Conservation (phyloP, 2,888 invertebrate genomes). For the Agrotis exclamationis region DNA sequence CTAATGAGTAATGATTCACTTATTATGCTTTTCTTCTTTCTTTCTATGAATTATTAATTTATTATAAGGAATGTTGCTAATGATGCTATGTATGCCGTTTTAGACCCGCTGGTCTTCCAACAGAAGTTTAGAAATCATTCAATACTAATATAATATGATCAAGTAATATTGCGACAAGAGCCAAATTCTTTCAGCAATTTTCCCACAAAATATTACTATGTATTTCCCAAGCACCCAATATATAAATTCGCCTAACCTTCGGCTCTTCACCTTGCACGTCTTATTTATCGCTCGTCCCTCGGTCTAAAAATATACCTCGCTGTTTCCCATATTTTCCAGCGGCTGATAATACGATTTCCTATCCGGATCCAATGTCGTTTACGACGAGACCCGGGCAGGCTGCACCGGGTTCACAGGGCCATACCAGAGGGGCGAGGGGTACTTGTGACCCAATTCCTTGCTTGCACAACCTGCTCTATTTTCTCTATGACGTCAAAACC, state of each 20-base stretch:
- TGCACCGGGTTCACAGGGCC: constrained; percentile 60
- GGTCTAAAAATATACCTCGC: constrained; percentile 70
- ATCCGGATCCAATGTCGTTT: constrained; percentile 61
- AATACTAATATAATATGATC: not conserved
- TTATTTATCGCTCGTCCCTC: constrained; percentile 67
- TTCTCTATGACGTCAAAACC: constrained; percentile 87
- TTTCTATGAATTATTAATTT: too few relatives aligned
- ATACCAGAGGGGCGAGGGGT: constrained; percentile 72
- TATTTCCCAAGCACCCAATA: constrained; percentile 24
- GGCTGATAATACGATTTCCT: constrained; percentile 69
- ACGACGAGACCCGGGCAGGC: constrained; percentile 64
- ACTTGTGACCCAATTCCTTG: constrained; percentile 81
- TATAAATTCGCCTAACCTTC: constrained; percentile 56
- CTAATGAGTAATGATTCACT: too few relatives aligned
- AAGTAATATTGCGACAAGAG: constrained; percentile 2
- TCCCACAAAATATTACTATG: constrained; percentile 15
- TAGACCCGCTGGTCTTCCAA: too few relatives aligned
- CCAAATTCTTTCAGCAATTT: constrained; percentile 2
- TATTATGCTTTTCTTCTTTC: too few relatives aligned
- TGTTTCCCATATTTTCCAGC: constrained; percentile 64
- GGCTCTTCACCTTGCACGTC: constrained; percentile 59
- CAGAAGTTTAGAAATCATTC: not conserved
- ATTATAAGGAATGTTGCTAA: too few relatives aligned
- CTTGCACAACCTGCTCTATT: constrained; percentile 87
- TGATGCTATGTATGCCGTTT: too few relatives aligned